Evolutionary conservation across 2,797 vertebrate genomes (phyloP), one percentile per base, ranked within the genome.

Genomic region (Garrulus glandarius): DNA sequence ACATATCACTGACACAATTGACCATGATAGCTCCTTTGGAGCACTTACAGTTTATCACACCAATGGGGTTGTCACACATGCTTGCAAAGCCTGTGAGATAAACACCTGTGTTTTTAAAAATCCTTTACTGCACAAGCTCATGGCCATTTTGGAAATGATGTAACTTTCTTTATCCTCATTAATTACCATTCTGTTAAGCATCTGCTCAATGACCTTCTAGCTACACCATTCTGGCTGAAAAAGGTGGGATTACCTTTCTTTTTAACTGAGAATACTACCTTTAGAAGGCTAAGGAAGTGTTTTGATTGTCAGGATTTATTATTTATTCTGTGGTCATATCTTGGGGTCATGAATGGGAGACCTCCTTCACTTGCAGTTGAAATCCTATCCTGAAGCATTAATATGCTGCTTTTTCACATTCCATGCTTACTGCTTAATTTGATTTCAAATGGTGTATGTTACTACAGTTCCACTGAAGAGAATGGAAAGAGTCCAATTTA

Each of bases 401-500:
- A 86, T 59, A 76, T 70, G 80, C 59, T 82, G 55, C 46, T 92
- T 94, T 96, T 96, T 79, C 89, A 90, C 87, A 92, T 95, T 93
- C 87, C 74, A 74, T 39, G 47, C 82, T 96, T 70, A 75, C 76
- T 94, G 92, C 87, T 86, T 87, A 93, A 92, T 95, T 94, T 90
- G 80, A 95, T 96, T 96, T 95, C 93, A 70, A 96, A 95, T 93
- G 85, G 89, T 92, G 59, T 91, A 81, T 95, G 87, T 88, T 90
- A 84, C 85, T 82, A 75, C 2, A 2, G 63, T 52, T 88, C 76
- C 91, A 91, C 57, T 56, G 55, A 91, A 86, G 76, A 81, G 63
- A 81, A 86, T 94, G 91, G 92, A 94, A 67, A 56, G 72, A 64
- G 85, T 87, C 95, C 74, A 80, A 60, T 85, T 94, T 76, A 88